These are phyloP conservation scores for Prionace glauca DNA, from an alignment of 2,797 vertebrate species.

Conservation along the genomic window DNA sequence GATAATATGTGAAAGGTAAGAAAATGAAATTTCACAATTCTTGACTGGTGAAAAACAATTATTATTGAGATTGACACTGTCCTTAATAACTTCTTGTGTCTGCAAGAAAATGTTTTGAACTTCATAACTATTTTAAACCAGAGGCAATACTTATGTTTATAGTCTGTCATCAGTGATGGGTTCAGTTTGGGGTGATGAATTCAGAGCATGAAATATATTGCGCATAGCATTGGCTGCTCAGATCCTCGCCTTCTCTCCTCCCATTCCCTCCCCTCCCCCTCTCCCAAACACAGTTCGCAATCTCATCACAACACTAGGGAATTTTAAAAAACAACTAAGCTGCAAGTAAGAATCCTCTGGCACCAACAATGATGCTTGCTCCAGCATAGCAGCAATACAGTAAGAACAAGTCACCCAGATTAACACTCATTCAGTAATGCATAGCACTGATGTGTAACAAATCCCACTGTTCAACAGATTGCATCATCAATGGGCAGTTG, in stretches of 20 bases:
- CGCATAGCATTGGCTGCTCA: neutral
- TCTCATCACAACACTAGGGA: neutral
- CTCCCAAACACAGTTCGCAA: neutral
- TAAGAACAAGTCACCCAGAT: neutral
- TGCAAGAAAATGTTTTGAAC: neutral
- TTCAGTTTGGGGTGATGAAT: neutral
- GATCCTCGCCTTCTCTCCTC: neutral
- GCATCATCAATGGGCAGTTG: neutral
- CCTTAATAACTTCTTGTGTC: neutral
- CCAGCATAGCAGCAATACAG: neutral
- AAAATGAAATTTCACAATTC: neutral
- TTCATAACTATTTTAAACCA: neutral
- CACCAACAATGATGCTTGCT: neutral
- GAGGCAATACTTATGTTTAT: neutral
- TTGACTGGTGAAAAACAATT: neutral
- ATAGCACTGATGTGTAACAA: neutral
- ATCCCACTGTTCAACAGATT: conserved; percentile 11
- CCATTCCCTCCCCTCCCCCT: neutral
- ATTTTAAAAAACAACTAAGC: neutral
- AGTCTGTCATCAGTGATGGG: neutral
- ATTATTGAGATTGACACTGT: neutral
- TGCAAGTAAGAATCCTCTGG: neutral
- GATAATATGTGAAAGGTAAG: neutral
- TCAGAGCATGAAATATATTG: neutral
- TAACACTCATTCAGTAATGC: neutral